Base-by-base conservation (phyloP, 2,797 vertebrate genomes). In the Crocidura indochinensis region DNA sequence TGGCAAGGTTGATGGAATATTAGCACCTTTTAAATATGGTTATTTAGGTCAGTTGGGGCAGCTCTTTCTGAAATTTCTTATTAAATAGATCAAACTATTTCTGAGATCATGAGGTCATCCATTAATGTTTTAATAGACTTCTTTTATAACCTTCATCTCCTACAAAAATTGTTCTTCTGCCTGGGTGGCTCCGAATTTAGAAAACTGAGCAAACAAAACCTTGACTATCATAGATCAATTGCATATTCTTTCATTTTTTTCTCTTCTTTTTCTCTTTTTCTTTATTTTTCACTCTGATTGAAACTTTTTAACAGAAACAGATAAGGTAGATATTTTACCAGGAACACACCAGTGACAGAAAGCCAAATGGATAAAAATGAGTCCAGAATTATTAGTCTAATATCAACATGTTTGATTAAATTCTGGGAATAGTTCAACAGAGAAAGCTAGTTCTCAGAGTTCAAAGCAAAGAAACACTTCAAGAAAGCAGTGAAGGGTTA, bases 91-190 rank as follows among this genome's bases (percentile, higher is more conserved):
- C 15, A 73, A 46, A 27, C 11, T 72, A 51, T 86, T 69, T 91
- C 49, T 85, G 62, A 88, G 19, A 69, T 87, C 1, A 27, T 2
- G 0, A 2, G 24, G 3, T 1, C 20, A 11, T 62, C 12, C 44
- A 68, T 53, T 79, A 69, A 64, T 49, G 6, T 94, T 91, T 91
- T 44, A 84, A 64, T 76, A 73, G 74, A 80, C 19, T 71, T 87
- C 0, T 3, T 87, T 27, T 85, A 27, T 71, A 5, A 76, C 4
- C 1, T 74, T 44, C 6, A 26, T 83, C 83, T 80, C 38, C 29
- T 53, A 74, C 6, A 87, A 78, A 84, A 87, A 53, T 29, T 74
- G 49, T 84, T 90, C 27, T 56, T 86, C 19, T 73, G 24, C 4
- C 1, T 7, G 78, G 10, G 6, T 76, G 11, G 5, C 49, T 84